Evolutionary conservation across 2,888 invertebrate genomes (phyloP).

Genomic region (Apamea monoglypha): DNA sequence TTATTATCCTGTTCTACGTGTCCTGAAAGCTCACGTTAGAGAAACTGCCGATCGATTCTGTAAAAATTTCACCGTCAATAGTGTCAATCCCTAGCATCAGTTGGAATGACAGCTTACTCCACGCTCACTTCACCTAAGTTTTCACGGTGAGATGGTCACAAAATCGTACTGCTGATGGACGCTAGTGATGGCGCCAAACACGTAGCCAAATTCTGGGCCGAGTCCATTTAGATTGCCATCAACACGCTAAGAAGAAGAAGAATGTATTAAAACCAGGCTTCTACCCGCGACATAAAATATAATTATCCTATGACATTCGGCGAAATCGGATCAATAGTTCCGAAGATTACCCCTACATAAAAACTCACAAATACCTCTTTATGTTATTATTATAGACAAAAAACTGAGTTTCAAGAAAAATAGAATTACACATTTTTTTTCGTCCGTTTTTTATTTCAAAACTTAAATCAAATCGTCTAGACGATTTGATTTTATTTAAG

Average conservation of each 20-base stretch:
- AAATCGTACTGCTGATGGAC: too few species aligned
- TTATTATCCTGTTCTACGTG: neutral
- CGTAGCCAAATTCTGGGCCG: neutral
- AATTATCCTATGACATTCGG: neutral
- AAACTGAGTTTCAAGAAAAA: neutral
- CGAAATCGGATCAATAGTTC: neutral
- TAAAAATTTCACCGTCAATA: too few species aligned
- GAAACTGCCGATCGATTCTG: too few species aligned
- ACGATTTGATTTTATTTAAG: neutral
- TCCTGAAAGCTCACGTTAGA: neutral
- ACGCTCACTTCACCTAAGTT: too few species aligned
- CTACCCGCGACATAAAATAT: neutral
- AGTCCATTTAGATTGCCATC: neutral
- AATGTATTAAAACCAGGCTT: neutral
- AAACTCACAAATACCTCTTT: neutral
- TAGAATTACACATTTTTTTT: neutral
- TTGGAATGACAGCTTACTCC: too few species aligned
- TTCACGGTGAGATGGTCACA: too few species aligned
- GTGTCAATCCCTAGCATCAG: too few species aligned
- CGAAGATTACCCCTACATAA: neutral
- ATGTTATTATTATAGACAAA: neutral
- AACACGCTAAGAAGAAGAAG: neutral
- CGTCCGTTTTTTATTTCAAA: neutral
- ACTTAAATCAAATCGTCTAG: neutral
- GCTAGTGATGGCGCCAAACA: neutral